Evolutionary conservation across 2,888 invertebrate genomes (phyloP).

Genomic region (Eucriotettix oculatus): DNA sequence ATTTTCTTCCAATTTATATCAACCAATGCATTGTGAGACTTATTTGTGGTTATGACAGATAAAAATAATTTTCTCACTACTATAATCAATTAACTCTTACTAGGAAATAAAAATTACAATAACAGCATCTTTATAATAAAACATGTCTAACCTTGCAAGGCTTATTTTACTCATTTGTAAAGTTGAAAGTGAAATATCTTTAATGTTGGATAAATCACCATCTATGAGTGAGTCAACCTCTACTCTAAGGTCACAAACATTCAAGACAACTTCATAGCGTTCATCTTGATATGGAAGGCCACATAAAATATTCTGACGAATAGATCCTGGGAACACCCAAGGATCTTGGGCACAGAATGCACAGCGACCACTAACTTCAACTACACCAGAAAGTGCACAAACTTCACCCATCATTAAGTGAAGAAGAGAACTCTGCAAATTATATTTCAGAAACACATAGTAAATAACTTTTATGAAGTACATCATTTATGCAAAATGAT

Average conservation of each 20-base stretch:
- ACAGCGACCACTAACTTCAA: conserved; percentile 4
- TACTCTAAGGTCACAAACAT: conserved; percentile 1
- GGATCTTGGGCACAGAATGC: conserved; percentile 3
- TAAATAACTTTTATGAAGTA: too few relatives aligned
- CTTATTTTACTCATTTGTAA: conserved; percentile 1
- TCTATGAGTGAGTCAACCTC: background rate
- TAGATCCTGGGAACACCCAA: conserved; percentile 5
- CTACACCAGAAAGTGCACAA: conserved; percentile 1
- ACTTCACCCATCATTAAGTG: conserved; percentile 7
- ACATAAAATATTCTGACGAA: conserved; percentile 5
- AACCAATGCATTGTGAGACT: too few relatives aligned
- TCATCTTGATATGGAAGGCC: background rate
- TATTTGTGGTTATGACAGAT: too few relatives aligned
- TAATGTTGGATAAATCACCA: background rate
- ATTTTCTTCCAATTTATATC: too few relatives aligned
- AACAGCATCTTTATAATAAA: too few relatives aligned
- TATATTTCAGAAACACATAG: background rate
- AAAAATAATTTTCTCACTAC: too few relatives aligned
- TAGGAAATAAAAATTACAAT: too few relatives aligned
- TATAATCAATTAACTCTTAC: too few relatives aligned
- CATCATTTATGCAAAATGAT: too few relatives aligned
- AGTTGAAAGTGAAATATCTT: background rate
- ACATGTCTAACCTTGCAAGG: conserved; percentile 2
- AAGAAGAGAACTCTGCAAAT: conserved; percentile 4
- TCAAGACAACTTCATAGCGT: background rate